These are phyloP conservation scores for Plumapathes pennacea DNA, from an alignment of 92 coral and sea anemone genomes.

Conservation along the genomic window DNA sequence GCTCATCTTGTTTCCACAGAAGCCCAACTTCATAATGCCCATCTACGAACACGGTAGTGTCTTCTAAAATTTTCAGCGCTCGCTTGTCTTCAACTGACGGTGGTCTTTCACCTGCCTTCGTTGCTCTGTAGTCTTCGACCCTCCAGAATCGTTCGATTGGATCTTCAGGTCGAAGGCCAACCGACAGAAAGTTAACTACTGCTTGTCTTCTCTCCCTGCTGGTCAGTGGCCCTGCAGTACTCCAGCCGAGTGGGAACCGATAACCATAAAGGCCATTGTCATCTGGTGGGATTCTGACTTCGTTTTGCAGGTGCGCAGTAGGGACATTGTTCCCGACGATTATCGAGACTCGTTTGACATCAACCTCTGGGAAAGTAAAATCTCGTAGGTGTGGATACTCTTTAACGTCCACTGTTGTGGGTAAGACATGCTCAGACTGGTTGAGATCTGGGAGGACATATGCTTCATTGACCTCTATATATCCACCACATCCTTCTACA, in stretches of 20 bases:
- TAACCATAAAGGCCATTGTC: slow-evolving; percentile 33
- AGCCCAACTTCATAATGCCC: slow-evolving; percentile 50
- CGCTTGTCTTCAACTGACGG: slow-evolving; percentile 43
- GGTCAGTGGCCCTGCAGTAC: slow-evolving; percentile 16
- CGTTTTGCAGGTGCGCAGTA: slow-evolving; percentile 13
- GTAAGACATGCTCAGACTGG: slow-evolving; percentile 30
- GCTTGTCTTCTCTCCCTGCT: background rate
- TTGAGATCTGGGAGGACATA: slow-evolving; percentile 53
- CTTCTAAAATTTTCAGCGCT: slow-evolving; percentile 34
- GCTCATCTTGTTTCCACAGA: slow-evolving; percentile 19
- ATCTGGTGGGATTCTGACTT: slow-evolving; percentile 25
- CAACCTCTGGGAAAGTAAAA: slow-evolving; percentile 48
- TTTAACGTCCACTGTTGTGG: slow-evolving; percentile 40
- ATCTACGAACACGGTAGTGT: slow-evolving; percentile 16
- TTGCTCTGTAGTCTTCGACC: slow-evolving; percentile 43
- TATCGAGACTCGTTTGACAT: slow-evolving; percentile 49
- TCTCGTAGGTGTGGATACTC: slow-evolving; percentile 50
- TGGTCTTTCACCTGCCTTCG: slow-evolving; percentile 7
- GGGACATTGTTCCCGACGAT: slow-evolving; percentile 47
- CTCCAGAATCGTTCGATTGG: slow-evolving; percentile 55
- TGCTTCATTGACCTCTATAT: slow-evolving; percentile 42
- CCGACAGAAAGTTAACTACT: slow-evolving; percentile 4
- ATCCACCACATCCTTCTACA: slow-evolving; percentile 26
- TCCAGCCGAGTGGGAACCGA: slow-evolving; percentile 34
- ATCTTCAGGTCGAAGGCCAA: slow-evolving; percentile 7